Evolutionary conservation across 2,113 vertebrate genomes (phyloP), one percentile per base, ranked within the genome.

Genomic region (Mustela nigripes): DNA sequence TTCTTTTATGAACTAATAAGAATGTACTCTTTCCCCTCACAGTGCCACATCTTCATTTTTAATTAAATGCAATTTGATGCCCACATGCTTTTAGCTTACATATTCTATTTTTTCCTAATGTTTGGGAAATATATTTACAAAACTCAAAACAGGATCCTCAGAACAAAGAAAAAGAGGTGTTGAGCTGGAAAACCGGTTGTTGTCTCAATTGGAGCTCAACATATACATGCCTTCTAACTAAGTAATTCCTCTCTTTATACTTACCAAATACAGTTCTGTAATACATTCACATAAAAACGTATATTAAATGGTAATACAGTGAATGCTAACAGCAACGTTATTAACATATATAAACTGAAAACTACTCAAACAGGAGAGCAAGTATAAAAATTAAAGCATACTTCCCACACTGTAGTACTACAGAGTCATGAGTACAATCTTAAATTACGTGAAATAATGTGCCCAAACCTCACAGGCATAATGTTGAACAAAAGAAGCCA

Each of bases 1-100:
- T 91, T 89, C 76, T 95, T 96, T 78, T 84, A 14, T 65, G 36
- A 88, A 45, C 4, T 89, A 89, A 65, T n/a, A 90, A 3, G 62
- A 71, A 88, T 86, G 53, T 67, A 60, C 16, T 94, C 2, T 56
- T 39, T 11, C 4, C 0, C 4, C 10, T 2, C 22, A 7, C 5
- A 69, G 19, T 45, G 90, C 79, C 28, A 73, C 19, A 92, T 69
- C 26, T 58, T 95, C 12, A 1, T 84, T 42, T 97, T 50, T 31
- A 87, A 45, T 60, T 87, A 79, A 94, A 95, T 78, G 2, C 15
- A 91, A 91, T n/a, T 62, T 22, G 83, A 5, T 79, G 48, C 7
- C 84, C 1, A 62, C 3, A 36, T n/a, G 8, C 33, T 96, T 78
- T 91, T 22, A 84, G 31, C 39, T 80, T 60, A 91, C n/a, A 74